Evolutionary conservation across 2,888 invertebrate genomes (phyloP), one percentile per base, ranked within the genome.

Genomic region (Choristoneura rosaceana): DNA sequence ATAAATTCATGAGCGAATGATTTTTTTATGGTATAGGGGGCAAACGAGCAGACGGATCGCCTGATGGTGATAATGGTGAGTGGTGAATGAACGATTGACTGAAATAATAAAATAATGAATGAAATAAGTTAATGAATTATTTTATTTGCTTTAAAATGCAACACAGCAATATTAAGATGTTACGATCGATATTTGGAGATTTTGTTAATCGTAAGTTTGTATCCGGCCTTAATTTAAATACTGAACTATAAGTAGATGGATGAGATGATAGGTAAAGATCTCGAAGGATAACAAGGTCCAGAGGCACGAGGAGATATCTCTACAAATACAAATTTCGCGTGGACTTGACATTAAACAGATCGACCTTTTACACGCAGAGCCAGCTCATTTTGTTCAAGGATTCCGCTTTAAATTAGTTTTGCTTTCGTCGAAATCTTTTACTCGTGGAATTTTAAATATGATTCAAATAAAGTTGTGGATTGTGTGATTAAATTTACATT

Each of bases 291-390:
- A 3, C 7, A 41, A 10, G 17, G 15, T 41, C 2, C 25, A 61
- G 43, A 43, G 17, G 41, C 12, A 41, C 3, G 60, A 15, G 38
- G 9, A 61, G 15, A 25, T 17, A 61, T 43, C 4, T 43, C 4
- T 9, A 9, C 9, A 38, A 17, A 38, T 41, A 60, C 60, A 61
- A 41, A 1, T 7, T 33, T 43, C 14, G 33, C 10, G 25, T 25
- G 45, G 15, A 62, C 45, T 62, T 62, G 25, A 62, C 14, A 45
- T 62, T 62, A 4, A 9, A 15, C 25, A 33, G 14, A 62, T 45
- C n/a, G 12, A 33, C 45, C 62, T 62, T n/a, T 62, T 62, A n/a
- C 25, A 5, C 5, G 15, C 8, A 5, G 50, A 8, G 0, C 3
- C 3, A 8, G 7, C 15, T 8, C 15, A 2, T 7, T 15, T 45